Base-by-base conservation (phyloP, 2,888 invertebrate genomes). In the Microchrysa polita region DNA sequence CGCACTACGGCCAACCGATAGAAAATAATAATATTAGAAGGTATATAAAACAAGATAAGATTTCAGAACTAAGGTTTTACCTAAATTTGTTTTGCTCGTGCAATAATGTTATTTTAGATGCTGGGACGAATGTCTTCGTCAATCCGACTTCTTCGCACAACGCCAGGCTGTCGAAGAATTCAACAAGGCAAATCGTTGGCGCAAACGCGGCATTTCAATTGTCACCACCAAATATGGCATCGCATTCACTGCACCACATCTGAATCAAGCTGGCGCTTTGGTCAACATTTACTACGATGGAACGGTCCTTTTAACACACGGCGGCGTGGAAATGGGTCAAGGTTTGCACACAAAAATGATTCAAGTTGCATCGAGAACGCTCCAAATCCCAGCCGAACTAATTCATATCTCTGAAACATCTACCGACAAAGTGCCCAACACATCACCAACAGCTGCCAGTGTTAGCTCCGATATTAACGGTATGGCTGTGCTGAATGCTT, bases 261-360 rank as follows among this genome's bases (percentile, higher is more conserved):
- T 96, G 34, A 95, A 95, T 82, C 96, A 96, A 87, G 92, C 90
- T 1, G 96, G 95, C 7, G 96, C 97, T 0, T 86, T 98, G 72
- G 88, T 98, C 1, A 89, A 94, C 55, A 88, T 96, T n/a, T 96
- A 97, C 81, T 87, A 87, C 0, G 94, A 95, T 83, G 97, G 96
- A 1, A 95, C 96, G 0, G 94, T 98, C 1, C 86, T 97, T 12
- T 79, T 98, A 18, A 90, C 92, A 0, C 96, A 96, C 81, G 96
- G 95, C 42, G 97, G 97, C n/a, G 92, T 93, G 9, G 98, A 98
- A 87, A 97, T 98, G 93, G 98, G 98, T 0, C 98, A 98, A 86
- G 98, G 98, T 1, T 86, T 98, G 4, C 94, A 97, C 82, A 98
- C 95, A 0, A 98, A 98, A 87, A 95, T 97, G 93, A 91, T 95